Conservation (phyloP, 2,113 vertebrate genomes). For the Thoracochromis brauschi region DNA sequence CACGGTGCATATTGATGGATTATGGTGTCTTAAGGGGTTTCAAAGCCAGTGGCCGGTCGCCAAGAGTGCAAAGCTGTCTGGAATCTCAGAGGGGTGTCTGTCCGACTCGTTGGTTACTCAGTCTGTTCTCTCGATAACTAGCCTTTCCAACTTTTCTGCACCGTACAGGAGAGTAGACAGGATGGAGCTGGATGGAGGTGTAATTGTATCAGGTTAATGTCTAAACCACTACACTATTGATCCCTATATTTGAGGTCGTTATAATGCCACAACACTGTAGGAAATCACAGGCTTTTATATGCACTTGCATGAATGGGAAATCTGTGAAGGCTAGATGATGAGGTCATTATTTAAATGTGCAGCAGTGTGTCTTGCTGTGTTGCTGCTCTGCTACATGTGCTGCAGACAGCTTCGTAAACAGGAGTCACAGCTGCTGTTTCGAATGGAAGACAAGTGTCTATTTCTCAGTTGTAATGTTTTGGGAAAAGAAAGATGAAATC, state of each 20-base stretch:
- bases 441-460: accelerated
- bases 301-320: accelerated
- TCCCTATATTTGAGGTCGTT: background rate
- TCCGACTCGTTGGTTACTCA: background rate
- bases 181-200: background rate
- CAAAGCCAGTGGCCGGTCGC: background rate
- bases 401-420: background rate
- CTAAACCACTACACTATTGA: background rate
- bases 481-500: background rate
- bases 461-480: accelerated
- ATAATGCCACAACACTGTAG: background rate
- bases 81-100: background rate
- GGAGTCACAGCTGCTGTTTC: background rate
- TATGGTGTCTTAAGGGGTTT: background rate
- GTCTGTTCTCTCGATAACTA: background rate
- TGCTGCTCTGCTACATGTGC: background rate
- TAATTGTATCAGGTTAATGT: background rate
- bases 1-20: background rate
- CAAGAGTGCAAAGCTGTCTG: background rate
- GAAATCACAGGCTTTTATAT: background rate
- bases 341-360: background rate
- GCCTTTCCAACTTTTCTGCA: background rate
- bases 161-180: background rate
- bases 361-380: background rate
- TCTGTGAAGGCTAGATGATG: background rate